A percentile compares a stretch with the other conserved stretches of the same genome.
Conservation (phyloP, 1,140 invertebrate genomes). For the Cardiocondyla obscurior region DNA sequence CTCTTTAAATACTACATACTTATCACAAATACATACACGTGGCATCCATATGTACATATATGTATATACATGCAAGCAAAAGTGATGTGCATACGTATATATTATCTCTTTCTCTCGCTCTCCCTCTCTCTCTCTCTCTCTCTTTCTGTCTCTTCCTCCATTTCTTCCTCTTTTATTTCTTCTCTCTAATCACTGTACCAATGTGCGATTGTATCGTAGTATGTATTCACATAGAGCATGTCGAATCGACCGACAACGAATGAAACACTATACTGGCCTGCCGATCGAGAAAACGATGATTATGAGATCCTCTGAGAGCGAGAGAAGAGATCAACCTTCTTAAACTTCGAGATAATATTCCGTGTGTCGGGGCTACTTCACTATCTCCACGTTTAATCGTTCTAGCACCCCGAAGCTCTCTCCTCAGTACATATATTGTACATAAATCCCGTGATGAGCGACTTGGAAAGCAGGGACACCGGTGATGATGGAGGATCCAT, state of each 20-base stretch:
- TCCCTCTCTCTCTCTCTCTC: not conserved
- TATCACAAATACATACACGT: constrained; percentile 61
- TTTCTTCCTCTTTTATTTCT: not conserved
- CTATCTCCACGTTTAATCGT: not conserved
- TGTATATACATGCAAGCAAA: constrained; percentile 67
- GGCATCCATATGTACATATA: constrained; percentile 69
- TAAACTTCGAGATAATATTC: constrained; percentile 56
- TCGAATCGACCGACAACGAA: constrained; percentile 66
- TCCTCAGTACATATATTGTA: not conserved
- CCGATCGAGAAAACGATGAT: not conserved
- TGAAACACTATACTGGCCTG: constrained; percentile 43
- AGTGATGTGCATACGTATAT: constrained; percentile 53
- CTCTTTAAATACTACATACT: constrained; percentile 48
- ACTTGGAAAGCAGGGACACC: not conserved
- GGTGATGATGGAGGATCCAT: not conserved
- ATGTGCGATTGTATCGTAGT: constrained; percentile 74
- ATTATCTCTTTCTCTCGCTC: not conserved
- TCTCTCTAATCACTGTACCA: constrained; percentile 34
- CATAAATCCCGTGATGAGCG: not conserved
- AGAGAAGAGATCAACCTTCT: not conserved
- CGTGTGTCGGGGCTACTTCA: constrained; percentile 3
- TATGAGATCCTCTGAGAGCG: not conserved
- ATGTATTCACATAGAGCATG: constrained; percentile 80
- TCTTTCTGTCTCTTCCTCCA: not conserved
- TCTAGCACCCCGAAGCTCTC: not conserved